These are phyloP conservation scores for Panopea generosa DNA, from an alignment of 2,888 invertebrate genomes.

Conservation along the genomic window DNA sequence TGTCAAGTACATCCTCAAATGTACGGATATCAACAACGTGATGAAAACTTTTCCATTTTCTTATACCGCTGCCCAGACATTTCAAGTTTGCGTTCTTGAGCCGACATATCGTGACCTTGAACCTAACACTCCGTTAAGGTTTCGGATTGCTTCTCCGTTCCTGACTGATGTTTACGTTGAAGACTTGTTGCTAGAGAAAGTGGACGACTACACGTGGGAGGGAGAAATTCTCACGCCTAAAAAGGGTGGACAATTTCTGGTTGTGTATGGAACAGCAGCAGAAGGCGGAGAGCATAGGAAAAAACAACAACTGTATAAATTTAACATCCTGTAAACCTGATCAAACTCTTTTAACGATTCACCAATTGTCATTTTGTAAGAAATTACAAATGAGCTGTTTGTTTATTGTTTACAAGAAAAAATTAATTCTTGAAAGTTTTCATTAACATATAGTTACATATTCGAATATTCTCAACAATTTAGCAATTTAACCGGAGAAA, in stretches of 20 bases:
- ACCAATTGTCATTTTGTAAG: too few relatives aligned
- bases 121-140: constrained; percentile 54
- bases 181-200: constrained; percentile 53
- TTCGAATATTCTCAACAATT: too few relatives aligned
- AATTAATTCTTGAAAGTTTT: too few relatives aligned
- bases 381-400: too few relatives aligned
- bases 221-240: constrained; percentile 60
- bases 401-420: too few relatives aligned
- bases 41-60: constrained; percentile 63
- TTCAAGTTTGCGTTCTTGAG: constrained; percentile 57
- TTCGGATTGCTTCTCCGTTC: constrained; percentile 60
- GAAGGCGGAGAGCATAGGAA: constrained; percentile 47
- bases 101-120: constrained; percentile 62
- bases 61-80: constrained; percentile 60
- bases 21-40: constrained; percentile 63
- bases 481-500: too few relatives aligned
- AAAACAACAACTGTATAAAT: constrained; percentile 58
- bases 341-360: too few relatives aligned
- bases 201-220: constrained; percentile 63
- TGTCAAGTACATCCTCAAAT: constrained; percentile 65
- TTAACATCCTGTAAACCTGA: constrained; percentile 51
- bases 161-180: constrained; percentile 53
- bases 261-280: constrained; percentile 39
- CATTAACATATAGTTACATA: too few relatives aligned
- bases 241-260: constrained; percentile 57